These are phyloP conservation scores for Bombus huntii DNA, from an alignment of 1,140 invertebrate species.

Conservation along the genomic window DNA sequence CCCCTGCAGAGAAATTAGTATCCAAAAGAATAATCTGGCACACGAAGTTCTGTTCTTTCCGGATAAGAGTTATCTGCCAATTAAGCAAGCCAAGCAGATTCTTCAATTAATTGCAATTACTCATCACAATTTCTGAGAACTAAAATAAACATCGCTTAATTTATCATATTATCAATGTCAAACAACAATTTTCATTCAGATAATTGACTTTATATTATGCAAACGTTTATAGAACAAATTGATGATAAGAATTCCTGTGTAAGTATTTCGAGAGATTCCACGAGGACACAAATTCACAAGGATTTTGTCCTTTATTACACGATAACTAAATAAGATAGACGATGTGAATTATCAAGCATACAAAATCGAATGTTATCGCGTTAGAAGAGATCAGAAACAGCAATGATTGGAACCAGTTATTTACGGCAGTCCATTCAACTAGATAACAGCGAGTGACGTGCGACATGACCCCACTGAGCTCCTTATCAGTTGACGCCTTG, in stretches of 20 bases:
- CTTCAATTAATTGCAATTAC: background rate
- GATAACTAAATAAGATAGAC: background rate
- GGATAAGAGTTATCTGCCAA: slow-evolving; percentile 29
- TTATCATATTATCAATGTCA: background rate
- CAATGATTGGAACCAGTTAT: slow-evolving; percentile 33
- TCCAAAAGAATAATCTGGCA: background rate
- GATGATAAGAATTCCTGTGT: background rate
- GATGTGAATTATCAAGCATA: background rate
- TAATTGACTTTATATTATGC: background rate
- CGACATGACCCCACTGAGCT: slow-evolving; percentile 47
- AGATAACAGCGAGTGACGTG: slow-evolving; percentile 44
- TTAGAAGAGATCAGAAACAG: background rate
- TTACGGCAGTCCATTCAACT: slow-evolving; percentile 8
- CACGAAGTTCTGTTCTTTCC: slow-evolving; percentile 54
- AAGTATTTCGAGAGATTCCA: background rate
- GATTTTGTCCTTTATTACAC: background rate
- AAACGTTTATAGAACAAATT: background rate
- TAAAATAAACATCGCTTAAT: background rate
- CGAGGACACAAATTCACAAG: background rate
- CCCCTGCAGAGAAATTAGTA: slow-evolving; percentile 66
- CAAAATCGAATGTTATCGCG: slow-evolving; percentile 12
- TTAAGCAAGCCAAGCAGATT: background rate
- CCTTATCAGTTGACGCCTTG: slow-evolving; percentile 11
- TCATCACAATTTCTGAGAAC: background rate
- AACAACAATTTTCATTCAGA: background rate